Evolutionary conservation across 2,888 invertebrate genomes (phyloP), one percentile per base, ranked within the genome.

Genomic region (Phaonia tiefii): DNA sequence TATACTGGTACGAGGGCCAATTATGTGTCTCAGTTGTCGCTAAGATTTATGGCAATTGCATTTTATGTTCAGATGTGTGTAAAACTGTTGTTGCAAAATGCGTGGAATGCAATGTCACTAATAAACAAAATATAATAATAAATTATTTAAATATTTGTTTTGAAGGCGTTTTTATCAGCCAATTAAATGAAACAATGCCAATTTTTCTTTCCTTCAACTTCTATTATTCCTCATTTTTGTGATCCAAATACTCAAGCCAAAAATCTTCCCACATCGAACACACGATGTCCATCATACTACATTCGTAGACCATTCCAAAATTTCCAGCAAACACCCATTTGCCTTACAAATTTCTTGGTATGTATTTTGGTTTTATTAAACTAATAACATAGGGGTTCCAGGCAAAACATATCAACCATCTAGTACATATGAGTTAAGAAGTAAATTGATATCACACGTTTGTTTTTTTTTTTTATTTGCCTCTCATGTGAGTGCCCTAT

Each of bases 41-140:
- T 0, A 77, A 80, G 76, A 80, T 77, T 80, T 74, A 80, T 73
- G 65, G 44, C 49, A 70, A 77, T 76, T 80, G 76, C 80, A 76
- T 70, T 70, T n/a, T 44, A 39, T 58, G 58, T 70, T 60, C 42
- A 17, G 13, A 20, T 42, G 2, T 63, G 42, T 20, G 26, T 37
- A 25, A 20, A n/a, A 56, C 56, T 3, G 2, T 26, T 25, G 17
- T 22, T 42, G 63, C 42, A 79, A 58, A 77, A 70, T 80, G 73
- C 74, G 44, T 70, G 74, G 44, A 54, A 58, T 77, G 66, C 73
- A 80, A 60, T 73, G 75, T 76, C 80, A 69, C 73, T 31, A 66
- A 70, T 46, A 46, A 56, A 63, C 44, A 65, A 67, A 42, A 2
- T 37, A 69, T 66, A 17, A 37, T 22, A 66, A 71, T 75, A 58